Conservation (phyloP, 2,113 vertebrate genomes). For the Rattus norvegicus region GRCr8 NC_086023.1:168430501-168431000, state of each 20-base stretch:
- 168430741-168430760: background rate
- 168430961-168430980: rapidly evolving
- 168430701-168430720: background rate
- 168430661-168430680: too few relatives aligned
- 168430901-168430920: background rate
- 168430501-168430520: rapidly evolving
- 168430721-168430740: background rate
- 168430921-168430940: background rate
- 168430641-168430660: background rate
- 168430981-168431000: rapidly evolving
- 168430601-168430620: background rate
- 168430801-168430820: background rate
- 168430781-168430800: background rate
- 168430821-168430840: background rate
- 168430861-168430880: background rate
- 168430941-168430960: background rate
- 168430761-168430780: background rate
- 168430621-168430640: background rate
- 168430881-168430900: background rate
- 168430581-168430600: background rate
- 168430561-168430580: background rate
- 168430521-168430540: too few relatives aligned
- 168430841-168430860: rapidly evolving
- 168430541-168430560: background rate
- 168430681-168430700: background rate